phyloP scores from a whole-genome alignment of 2,113 vertebrate genomes.

The Hucho hucho region DNA sequence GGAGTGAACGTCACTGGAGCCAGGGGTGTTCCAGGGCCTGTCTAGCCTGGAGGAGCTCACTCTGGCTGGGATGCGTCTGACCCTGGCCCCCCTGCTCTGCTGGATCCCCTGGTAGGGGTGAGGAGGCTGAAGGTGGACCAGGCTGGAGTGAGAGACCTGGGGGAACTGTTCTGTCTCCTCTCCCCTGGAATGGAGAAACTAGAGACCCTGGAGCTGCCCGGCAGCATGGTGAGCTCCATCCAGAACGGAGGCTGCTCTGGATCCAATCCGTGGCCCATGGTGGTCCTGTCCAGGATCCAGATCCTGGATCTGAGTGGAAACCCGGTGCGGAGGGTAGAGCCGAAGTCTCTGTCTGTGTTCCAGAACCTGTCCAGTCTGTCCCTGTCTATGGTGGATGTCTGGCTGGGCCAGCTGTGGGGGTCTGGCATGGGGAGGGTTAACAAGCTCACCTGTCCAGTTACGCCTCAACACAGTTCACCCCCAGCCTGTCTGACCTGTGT shows the following conservation, averaged over 20 bases:
- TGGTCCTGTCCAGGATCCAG: conserved; percentile 31
- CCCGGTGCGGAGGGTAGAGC: conserved; percentile 12
- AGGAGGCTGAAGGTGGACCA: conserved; percentile 3
- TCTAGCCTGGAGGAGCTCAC: conserved; percentile 20
- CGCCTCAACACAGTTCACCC: neutral
- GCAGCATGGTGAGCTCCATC: conserved; percentile 9
- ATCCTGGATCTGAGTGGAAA: conserved; percentile 12
- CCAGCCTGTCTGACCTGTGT: no score
- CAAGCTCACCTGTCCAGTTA: conserved; percentile 14
- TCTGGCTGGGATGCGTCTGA: conserved; percentile 15
- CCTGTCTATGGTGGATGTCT: conserved; percentile 5
- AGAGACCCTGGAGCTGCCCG: neutral
- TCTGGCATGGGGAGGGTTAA: conserved; percentile 31
- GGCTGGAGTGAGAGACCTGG: conserved; percentile 20
- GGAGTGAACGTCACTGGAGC: neutral
- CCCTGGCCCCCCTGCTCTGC: conserved; percentile 4
- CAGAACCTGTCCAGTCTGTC: conserved; percentile 36
- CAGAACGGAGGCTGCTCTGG: conserved; percentile 20
- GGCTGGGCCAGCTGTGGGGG: conserved; percentile 27
- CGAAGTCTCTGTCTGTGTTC: conserved; percentile 23
- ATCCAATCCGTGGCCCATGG: neutral
- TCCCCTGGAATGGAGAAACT: neutral
- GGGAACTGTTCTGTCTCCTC: conserved; percentile 32
- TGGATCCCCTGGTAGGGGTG: conserved; percentile 26
- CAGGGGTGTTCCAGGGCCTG: conserved; percentile 31